These are phyloP conservation scores for Zaprionus tsacasi DNA, from an alignment of 1,140 invertebrate genomes.

Conservation along the genomic window DNA sequence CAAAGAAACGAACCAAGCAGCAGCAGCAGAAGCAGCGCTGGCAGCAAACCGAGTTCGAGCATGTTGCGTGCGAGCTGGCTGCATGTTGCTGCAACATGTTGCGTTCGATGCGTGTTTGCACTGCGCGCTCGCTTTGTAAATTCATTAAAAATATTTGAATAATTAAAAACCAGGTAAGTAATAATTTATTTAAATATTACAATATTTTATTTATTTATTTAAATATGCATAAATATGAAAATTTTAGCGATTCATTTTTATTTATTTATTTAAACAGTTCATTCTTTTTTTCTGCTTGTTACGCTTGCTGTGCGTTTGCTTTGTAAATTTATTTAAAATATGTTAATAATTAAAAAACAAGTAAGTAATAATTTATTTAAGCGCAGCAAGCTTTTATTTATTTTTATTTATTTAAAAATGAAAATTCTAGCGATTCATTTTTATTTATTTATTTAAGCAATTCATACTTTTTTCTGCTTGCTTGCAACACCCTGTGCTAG, in stretches of 20 bases:
- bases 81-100: neutral
- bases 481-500: neutral
- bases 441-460: neutral
- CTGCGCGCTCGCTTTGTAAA: neutral
- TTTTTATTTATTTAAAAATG: neutral
- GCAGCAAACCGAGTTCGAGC: constrained; percentile 19
- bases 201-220: neutral
- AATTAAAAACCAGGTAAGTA: neutral
- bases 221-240: neutral
- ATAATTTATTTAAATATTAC: neutral
- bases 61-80: neutral
- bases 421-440: neutral
- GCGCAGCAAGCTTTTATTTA: neutral
- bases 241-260: neutral
- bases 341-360: neutral
- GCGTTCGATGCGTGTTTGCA: too few relatives aligned
- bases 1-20: neutral
- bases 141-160: neutral
- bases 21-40: neutral
- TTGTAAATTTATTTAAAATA: neutral
- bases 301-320: too few relatives aligned
- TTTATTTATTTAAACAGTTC: too few relatives aligned
- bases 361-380: neutral
- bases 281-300: too few relatives aligned
- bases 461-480: too few relatives aligned